Percentiles rank a stretch among this genome's conserved stretches.
These are phyloP conservation scores for Meles meles DNA, from an alignment of 2,113 vertebrate genomes.

Conservation along the genomic window DNA sequence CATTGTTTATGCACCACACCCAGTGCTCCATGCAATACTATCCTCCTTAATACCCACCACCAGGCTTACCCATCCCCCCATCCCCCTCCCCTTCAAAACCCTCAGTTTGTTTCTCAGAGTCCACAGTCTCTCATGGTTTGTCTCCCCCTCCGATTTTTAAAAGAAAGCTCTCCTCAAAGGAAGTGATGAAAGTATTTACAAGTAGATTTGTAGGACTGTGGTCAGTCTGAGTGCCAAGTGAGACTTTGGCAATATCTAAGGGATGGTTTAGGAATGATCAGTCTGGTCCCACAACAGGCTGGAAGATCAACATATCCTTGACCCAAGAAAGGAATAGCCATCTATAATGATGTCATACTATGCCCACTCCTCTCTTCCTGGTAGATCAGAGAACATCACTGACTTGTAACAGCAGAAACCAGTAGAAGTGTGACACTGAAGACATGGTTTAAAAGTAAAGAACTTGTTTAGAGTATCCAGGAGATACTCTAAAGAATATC, in stretches of 20 bases:
- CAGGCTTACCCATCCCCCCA: too few relatives aligned
- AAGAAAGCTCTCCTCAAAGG: background rate
- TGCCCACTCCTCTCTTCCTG: background rate
- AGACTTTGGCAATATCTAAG: background rate
- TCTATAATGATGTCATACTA: background rate
- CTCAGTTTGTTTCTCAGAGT: too few relatives aligned
- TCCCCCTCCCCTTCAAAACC: too few relatives aligned
- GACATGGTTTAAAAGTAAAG: background rate
- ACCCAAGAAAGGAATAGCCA: background rate
- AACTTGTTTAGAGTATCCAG: too few relatives aligned
- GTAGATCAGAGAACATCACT: background rate
- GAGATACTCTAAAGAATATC: background rate
- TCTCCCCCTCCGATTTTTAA: background rate
- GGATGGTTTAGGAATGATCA: background rate
- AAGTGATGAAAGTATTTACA: background rate
- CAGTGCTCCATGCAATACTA: too few relatives aligned
- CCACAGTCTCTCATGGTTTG: too few relatives aligned
- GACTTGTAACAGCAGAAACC: background rate
- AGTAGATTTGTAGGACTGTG: background rate
- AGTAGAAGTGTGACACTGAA: background rate
- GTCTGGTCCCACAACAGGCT: background rate
- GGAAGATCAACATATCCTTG: background rate
- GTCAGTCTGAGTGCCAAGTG: background rate
- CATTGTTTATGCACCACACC: too few relatives aligned
- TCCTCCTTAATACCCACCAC: too few relatives aligned